phyloP scores from a whole-genome alignment of 2,888 invertebrate species.

The Scaptomyza caliginosa region DNA sequence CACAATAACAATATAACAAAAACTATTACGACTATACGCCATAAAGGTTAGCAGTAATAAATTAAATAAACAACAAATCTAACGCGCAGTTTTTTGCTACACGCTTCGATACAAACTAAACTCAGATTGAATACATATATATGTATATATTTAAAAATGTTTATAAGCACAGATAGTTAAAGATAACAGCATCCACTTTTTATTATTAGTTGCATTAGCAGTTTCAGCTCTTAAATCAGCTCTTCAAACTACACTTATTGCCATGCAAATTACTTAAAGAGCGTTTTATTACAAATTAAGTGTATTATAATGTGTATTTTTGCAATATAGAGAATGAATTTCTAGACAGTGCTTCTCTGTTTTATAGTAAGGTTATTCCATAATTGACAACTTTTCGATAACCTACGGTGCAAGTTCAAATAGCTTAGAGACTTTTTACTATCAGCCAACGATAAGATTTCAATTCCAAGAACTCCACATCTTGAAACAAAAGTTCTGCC shows the following conservation, averaged over 20 bases:
- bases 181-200: too few relatives aligned
- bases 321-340: not conserved
- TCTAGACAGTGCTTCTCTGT: not conserved
- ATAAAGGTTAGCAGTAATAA: conserved; percentile 56
- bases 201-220: too few relatives aligned
- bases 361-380: not conserved
- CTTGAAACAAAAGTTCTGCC: not conserved
- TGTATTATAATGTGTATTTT: not conserved
- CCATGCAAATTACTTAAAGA: not conserved
- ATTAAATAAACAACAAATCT: conserved; percentile 50
- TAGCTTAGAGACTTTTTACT: not conserved
- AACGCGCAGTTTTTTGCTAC: conserved; percentile 60
- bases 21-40: conserved; percentile 22
- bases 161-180: not conserved
- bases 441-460: conserved; percentile 7
- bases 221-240: conserved; percentile 1
- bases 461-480: not conserved
- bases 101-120: too few relatives aligned
- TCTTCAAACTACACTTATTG: not conserved
- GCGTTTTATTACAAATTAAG: not conserved
- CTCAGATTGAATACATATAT: not conserved
- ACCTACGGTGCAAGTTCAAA: conserved; percentile 20
- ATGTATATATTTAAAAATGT: not conserved
- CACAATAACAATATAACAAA: conserved; percentile 5
- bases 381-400: conserved; percentile 2